These are phyloP conservation scores for Cremastinae sp. DNA, from an alignment of 2,888 invertebrate genomes.

Conservation along the genomic window DNA sequence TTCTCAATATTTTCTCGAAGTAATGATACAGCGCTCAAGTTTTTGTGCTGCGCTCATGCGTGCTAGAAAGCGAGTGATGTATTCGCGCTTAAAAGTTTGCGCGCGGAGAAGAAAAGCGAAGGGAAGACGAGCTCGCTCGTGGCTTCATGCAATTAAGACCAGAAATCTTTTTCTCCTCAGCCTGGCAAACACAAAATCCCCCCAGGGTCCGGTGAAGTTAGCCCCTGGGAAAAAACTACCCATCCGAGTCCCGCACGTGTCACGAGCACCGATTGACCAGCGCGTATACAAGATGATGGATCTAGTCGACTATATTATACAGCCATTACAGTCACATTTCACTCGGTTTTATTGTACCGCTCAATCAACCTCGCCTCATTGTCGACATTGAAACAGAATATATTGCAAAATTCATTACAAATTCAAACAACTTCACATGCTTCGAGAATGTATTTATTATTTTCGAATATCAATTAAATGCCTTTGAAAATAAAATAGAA, in stretches of 20 bases:
- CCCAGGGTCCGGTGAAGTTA: slow-evolving; percentile 37
- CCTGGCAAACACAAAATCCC: slow-evolving; percentile 31
- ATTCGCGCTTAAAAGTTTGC: slow-evolving; percentile 13
- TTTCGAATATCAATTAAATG: too few species aligned
- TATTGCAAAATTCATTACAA: too few species aligned
- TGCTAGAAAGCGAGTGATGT: slow-evolving; percentile 9
- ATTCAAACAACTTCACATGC: too few species aligned
- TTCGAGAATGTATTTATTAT: too few species aligned
- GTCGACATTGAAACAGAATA: neutral
- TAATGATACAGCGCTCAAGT: slow-evolving; percentile 52
- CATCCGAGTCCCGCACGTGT: slow-evolving; percentile 43
- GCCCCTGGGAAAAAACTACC: slow-evolving; percentile 44
- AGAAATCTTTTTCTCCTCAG: slow-evolving; percentile 62
- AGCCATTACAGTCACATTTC: slow-evolving; percentile 8
- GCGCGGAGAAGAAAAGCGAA: slow-evolving; percentile 16
- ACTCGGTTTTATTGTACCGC: slow-evolving; percentile 2
- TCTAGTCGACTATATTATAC: slow-evolving; percentile 18
- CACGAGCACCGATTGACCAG: slow-evolving; percentile 39
- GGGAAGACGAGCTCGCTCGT: slow-evolving; percentile 55
- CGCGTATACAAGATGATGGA: slow-evolving; percentile 12
- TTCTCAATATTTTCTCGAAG: slow-evolving; percentile 56
- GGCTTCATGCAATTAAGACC: slow-evolving; percentile 74
- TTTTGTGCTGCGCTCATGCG: slow-evolving; percentile 19
- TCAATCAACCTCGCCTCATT: slow-evolving; percentile 5
- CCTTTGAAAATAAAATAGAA: too few species aligned